phyloP scores from a whole-genome alignment of 2,113 vertebrate species.

The Corythornis cristatus region DNA sequence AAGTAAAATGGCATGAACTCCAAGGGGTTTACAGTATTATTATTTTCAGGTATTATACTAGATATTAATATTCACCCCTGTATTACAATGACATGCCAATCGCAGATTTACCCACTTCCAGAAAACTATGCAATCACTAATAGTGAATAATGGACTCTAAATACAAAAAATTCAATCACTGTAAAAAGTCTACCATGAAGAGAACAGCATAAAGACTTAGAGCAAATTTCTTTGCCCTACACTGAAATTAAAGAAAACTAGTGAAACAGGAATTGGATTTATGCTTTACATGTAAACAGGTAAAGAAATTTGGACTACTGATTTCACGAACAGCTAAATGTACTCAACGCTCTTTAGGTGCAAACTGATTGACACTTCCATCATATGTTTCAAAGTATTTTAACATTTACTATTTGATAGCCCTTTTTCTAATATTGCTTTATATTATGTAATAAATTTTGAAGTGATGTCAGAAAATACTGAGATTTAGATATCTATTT shows the following conservation, averaged over 20 bases:
- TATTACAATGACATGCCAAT: neutral
- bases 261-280: neutral
- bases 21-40: neutral
- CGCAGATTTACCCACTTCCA: neutral
- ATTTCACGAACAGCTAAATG: neutral
- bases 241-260: neutral
- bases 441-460: neutral
- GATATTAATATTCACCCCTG: neutral
- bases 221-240: neutral
- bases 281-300: neutral
- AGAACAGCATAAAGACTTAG: neutral
- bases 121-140: neutral
- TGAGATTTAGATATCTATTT: neutral
- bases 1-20: neutral
- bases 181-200: neutral
- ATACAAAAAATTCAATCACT: neutral
- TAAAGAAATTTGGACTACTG: neutral
- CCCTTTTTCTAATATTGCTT: neutral
- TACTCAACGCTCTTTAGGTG: neutral
- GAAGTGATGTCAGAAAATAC: neutral
- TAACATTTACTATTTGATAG: neutral
- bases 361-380: neutral
- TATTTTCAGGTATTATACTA: neutral
- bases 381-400: neutral
- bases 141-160: neutral